These are phyloP conservation scores for Eubucco bourcierii DNA, from an alignment of 2,113 vertebrate species.

Conservation along the genomic window DNA sequence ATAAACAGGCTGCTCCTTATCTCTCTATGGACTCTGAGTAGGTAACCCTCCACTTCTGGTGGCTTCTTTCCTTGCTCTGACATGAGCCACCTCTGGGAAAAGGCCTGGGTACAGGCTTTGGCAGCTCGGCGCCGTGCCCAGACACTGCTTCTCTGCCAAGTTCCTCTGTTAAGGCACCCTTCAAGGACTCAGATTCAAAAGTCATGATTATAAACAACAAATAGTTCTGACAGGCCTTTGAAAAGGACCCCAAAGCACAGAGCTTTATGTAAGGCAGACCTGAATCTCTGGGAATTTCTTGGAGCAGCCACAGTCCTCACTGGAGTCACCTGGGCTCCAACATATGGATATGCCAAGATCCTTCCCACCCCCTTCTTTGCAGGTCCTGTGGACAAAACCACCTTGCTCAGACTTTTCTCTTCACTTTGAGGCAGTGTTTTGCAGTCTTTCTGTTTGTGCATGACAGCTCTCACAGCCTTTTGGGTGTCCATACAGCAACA, in stretches of 20 bases:
- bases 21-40: background rate
- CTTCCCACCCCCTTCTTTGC: background rate
- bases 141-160: background rate
- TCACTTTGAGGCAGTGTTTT: background rate
- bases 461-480: background rate
- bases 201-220: background rate
- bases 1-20: background rate
- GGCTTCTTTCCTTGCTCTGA: slow-evolving; percentile 2
- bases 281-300: background rate
- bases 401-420: background rate
- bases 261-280: background rate
- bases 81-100: background rate
- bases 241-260: background rate
- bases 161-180: background rate
- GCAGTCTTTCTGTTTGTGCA: background rate
- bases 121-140: background rate
- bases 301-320: background rate
- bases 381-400: background rate
- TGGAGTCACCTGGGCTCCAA: background rate
- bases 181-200: slow-evolving; percentile 14
- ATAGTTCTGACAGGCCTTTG: background rate
- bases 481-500: background rate
- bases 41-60: background rate
- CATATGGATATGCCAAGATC: background rate
- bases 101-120: background rate